Evolutionary conservation across 2,888 invertebrate species (phyloP), one percentile per base, ranked within the genome.

Genomic region (Eumerus sabulonum): DNA sequence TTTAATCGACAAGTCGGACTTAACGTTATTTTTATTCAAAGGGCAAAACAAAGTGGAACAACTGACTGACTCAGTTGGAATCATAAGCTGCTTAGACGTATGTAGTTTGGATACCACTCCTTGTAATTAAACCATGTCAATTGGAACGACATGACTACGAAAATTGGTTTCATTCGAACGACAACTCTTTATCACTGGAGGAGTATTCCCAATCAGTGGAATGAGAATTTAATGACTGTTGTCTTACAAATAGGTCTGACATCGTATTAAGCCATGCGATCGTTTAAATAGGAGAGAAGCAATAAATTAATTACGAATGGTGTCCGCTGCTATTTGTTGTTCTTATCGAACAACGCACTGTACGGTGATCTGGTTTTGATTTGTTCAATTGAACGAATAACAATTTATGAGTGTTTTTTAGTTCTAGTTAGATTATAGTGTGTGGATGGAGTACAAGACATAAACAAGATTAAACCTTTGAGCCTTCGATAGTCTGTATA

Each of bases 101-200:
- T 40, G 50, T 11, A 40, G 3, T 40, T 40, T n/a, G 11, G 9
- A 40, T 11, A 40, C 40, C 51, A 45, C 67, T 68, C 63, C 42
- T 67, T 48, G 5, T 72, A 77, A 77, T 77, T 72, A 77, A 77
- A 73, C 72, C 77, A 48, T 72, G 77, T 77, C 71, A 36, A 17
- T 53, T 19, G 45, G 42, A 57, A 45, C 62, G 62, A 68, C 57
- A 68, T 51, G 51, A 36, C 71, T 62, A 76, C 54, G 38, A 76
- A 71, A 66, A 76, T 47, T 63, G 51, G 67, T 67, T 44, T 44
- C 64, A 62, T 27, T 17, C 27, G 27, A 27, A 2, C 27, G 27
- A 7, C 3, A 27, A 7, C 27, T 27, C 27, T 27, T 40, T 35
- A 53, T 48, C 27, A n/a, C n/a, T n/a, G 54, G 42, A 50, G 50